Conservation (phyloP, 2,888 invertebrate genomes). For the Ashinkailepas kermadecensis region DNA sequence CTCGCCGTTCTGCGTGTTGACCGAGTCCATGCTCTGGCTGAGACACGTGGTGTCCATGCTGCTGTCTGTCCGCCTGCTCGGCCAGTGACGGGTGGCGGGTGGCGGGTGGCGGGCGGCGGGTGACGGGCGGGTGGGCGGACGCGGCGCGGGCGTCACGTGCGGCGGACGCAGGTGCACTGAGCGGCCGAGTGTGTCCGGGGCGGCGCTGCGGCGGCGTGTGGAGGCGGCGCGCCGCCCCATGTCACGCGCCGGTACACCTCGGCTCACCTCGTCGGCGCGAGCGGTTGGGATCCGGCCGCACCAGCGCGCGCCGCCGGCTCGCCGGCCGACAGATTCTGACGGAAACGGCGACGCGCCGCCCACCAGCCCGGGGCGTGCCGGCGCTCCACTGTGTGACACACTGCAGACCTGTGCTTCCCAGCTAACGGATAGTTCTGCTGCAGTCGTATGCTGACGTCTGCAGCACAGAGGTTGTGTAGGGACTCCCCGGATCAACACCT, state of each 20-base stretch:
- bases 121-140: constrained; percentile 10
- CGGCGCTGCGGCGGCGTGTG: neutral
- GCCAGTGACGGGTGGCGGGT: neutral
- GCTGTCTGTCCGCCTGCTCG: neutral
- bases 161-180: neutral
- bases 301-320: neutral
- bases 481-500: too few species aligned
- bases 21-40: constrained; percentile 96
- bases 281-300: constrained; percentile 1
- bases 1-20: constrained; percentile 89
- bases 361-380: too few species aligned
- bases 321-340: neutral
- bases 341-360: too few species aligned
- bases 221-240: neutral
- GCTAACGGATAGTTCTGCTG: too few species aligned
- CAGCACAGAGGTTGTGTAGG: too few species aligned
- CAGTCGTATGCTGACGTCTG: too few species aligned
- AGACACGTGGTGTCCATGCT: constrained; percentile 57
- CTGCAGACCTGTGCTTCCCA: too few species aligned
- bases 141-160: neutral
- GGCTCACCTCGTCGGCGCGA: neutral
- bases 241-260: constrained; percentile 1
- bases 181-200: neutral
- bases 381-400: too few species aligned
- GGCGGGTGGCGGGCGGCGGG: neutral